phyloP scores from a whole-genome alignment of 1,140 invertebrate genomes.

The Tetramorium parvispinum region DNA sequence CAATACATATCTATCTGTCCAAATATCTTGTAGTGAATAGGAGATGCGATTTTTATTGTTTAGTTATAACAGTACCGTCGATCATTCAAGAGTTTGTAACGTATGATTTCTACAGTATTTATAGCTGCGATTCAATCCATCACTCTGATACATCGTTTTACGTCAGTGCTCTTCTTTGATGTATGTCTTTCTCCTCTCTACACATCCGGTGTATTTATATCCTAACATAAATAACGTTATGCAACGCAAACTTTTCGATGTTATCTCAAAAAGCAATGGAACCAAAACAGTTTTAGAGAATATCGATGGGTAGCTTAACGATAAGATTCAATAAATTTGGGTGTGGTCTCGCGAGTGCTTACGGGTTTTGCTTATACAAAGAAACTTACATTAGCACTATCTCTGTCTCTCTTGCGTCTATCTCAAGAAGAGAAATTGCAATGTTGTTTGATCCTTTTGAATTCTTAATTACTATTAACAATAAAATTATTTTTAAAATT shows the following conservation, averaged over 20 bases:
- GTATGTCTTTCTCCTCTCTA: background rate
- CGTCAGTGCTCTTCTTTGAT: slow-evolving; percentile 51
- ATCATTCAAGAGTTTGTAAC: background rate
- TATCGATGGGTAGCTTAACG: background rate
- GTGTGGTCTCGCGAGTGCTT: background rate
- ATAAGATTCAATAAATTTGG: background rate
- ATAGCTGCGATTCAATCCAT: slow-evolving; percentile 19
- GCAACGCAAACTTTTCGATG: slow-evolving; percentile 51
- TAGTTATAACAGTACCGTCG: background rate
- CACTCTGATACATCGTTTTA: slow-evolving; percentile 51
- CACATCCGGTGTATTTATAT: slow-evolving; percentile 70
- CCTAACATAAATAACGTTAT: slow-evolving; percentile 70
- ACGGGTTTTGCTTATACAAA: background rate
- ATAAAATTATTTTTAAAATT: background rate
- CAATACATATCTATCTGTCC: background rate
- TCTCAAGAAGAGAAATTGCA: background rate
- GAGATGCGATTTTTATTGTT: background rate
- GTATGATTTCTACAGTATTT: background rate
- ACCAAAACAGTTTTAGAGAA: slow-evolving; percentile 16
- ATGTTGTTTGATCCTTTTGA: background rate
- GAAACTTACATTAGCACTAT: background rate
- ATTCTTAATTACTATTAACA: background rate
- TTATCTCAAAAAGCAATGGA: background rate
- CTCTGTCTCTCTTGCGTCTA: background rate
- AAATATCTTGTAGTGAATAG: background rate